Base-by-base conservation (phyloP, 1,140 invertebrate species). In the Pygmarrhopalites habei region DNA sequence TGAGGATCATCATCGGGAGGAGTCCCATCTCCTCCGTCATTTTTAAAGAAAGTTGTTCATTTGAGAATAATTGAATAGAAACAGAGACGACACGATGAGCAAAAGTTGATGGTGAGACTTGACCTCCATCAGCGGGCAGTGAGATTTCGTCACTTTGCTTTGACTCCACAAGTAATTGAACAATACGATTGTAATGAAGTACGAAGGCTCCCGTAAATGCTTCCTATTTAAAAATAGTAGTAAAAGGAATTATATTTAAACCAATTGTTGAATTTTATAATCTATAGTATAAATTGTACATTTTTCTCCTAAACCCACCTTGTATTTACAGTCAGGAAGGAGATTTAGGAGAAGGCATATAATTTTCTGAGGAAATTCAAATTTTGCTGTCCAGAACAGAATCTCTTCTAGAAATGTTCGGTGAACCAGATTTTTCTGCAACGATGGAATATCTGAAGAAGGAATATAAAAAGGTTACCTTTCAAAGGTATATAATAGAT, bases 371-470 rank as follows among this genome's bases (percentile, higher is more conserved):
- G 94, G 94, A 79, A 98, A 98, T 77, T 98, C 93, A 78, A 90
- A 95, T 74, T 91, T 91, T 26, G 97, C 91, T 21, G 91, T 95
- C 94, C 95, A 98, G 79, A 98, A 98, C 66, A 98, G 89, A 58
- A 98, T 82, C 79, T 98, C 94, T 76, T 97, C 93, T 23, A 98
- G 80, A 69, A 98, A 86, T 0, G 89, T 95, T 51, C 82, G 85
- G 77, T 97, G 92, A 25, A 85, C 81, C 2, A 95, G 77, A 7
- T 84, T 82, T 64, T 87, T 85, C 73, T 86, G 85, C 25, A 94
- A 75, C 1, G 88, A 87, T n/a, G 88, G 85, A 72, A 89, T 83
- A 77, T 90, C 87, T 85, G 73, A n/a, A n/a, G n/a, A n/a, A n/a
- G n/a, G n/a, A n/a, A n/a, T n/a, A n/a, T 5, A 35, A 35, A 35